phyloP scores from a whole-genome alignment of 2,888 invertebrate species.

The Heliconius charithonia region DNA sequence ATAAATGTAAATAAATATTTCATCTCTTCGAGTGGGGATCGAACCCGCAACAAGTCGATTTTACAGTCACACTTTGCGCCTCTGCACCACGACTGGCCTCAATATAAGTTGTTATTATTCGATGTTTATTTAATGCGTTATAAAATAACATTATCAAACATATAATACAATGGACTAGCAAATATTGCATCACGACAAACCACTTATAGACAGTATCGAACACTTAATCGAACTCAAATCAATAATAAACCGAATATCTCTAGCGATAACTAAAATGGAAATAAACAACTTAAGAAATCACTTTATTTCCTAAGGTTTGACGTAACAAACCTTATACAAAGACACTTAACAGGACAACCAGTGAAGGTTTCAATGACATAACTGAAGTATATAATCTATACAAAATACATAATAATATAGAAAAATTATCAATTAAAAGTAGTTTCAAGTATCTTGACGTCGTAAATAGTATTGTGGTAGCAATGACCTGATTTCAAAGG shows the following conservation, averaged over 20 bases:
- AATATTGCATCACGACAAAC: constrained; percentile 4
- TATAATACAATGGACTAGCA: no score
- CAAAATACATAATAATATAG: background rate
- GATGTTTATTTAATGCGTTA: no score
- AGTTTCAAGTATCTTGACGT: constrained; percentile 6
- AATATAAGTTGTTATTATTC: no score
- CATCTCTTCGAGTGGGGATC: no score
- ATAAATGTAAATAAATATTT: no score
- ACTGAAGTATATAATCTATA: constrained; percentile 23
- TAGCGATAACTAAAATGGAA: background rate
- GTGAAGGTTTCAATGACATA: constrained; percentile 22
- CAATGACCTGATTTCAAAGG: constrained; percentile 18
- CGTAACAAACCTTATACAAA: constrained; percentile 33
- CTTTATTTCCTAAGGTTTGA: background rate
- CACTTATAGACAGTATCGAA: background rate
- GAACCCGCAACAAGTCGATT: no score
- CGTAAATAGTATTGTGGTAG: constrained; percentile 1
- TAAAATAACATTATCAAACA: no score
- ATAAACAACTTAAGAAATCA: constrained; percentile 4
- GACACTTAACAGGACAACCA: constrained; percentile 39
- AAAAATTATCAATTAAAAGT: background rate
- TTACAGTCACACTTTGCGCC: no score
- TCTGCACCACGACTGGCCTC: no score
- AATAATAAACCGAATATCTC: background rate
- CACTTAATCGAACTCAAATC: background rate